Base-by-base conservation (phyloP, 2,888 invertebrate genomes). In the Silvanus unidentatus region DNA sequence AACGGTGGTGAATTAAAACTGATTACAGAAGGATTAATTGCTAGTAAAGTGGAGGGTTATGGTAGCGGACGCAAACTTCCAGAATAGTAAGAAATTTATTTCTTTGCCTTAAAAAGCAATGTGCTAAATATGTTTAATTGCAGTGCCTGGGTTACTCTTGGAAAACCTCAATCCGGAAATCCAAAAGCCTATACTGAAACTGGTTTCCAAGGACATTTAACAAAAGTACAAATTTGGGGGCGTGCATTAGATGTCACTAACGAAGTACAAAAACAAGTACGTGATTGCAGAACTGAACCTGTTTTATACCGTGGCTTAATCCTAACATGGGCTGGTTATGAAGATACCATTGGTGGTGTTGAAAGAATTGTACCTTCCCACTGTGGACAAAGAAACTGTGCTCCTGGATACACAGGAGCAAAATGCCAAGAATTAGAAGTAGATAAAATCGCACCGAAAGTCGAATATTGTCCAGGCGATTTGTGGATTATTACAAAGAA, bases 151-250 rank as follows among this genome's bases (percentile, higher is more conserved):
- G 84, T 91, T 35, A 91, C 92, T 28, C 75, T 96, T 36, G 96
- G 95, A 42, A 90, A 91, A 65, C 93, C 94, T 39, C 84, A 88
- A 65, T 82, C 84, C 6, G 86, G 87, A 54, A 84, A 82, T 65
- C 78, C 84, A n/a, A 86, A 86, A 60, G 82, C 84, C 0, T 91
- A 90, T 62, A 86, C 88, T 0, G 92, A 92, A 71, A 77, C 85
- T 36, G 94, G 94, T n/a, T 95, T 95, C 83, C 91, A 92, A 76
- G 97, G 97, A 16, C 90, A 92, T 60, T 74, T 97, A 32, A 94
- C 93, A 6, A 90, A 95, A 71, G 88, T 94, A 27, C 94, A 96
- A 75, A 83, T 96, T 45, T 97, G 96, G 96, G 87, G 86, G 58
- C 79, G 92, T 37, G 89, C 92, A 30, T 75, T 96, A 1, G 94